Evolutionary conservation across 2,888 invertebrate genomes (phyloP).

Genomic region (Carpatolechia fugitivella): DNA sequence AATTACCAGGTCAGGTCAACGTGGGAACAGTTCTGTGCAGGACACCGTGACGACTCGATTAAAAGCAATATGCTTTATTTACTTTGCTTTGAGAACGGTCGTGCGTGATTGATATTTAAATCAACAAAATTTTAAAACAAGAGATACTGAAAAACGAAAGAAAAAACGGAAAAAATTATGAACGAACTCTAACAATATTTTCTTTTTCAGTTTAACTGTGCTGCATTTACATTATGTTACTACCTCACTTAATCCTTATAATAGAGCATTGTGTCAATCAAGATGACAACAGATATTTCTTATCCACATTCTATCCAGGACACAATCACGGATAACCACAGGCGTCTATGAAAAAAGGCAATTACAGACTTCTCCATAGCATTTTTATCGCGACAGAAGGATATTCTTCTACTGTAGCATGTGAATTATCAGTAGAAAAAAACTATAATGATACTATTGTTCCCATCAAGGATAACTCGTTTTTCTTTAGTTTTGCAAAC

Average conservation of each 20-base stretch:
- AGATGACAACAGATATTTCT: not conserved
- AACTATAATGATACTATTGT: constrained; percentile 63
- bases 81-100: not conserved
- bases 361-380: constrained; percentile 30
- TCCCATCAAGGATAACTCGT: constrained; percentile 63
- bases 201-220: not conserved
- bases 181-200: no score
- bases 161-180: no score
- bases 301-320: constrained; percentile 2
- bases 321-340: constrained; percentile 11
- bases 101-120: no score
- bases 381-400: constrained; percentile 41
- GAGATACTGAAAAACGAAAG: no score
- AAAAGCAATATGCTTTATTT: not conserved
- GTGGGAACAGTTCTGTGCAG: constrained; percentile 65
- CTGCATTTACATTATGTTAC: not conserved
- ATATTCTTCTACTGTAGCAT: constrained; percentile 48
- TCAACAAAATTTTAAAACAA: no score
- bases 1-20: constrained; percentile 74
- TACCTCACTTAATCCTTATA: not conserved
- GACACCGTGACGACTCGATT: constrained; percentile 51
- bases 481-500: constrained; percentile 54
- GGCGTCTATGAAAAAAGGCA: constrained; percentile 24
- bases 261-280: not conserved
- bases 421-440: constrained; percentile 63